Evolutionary conservation across 2,797 vertebrate genomes (phyloP), one percentile per base, ranked within the genome.

Genomic region (Avahi laniger): DNA sequence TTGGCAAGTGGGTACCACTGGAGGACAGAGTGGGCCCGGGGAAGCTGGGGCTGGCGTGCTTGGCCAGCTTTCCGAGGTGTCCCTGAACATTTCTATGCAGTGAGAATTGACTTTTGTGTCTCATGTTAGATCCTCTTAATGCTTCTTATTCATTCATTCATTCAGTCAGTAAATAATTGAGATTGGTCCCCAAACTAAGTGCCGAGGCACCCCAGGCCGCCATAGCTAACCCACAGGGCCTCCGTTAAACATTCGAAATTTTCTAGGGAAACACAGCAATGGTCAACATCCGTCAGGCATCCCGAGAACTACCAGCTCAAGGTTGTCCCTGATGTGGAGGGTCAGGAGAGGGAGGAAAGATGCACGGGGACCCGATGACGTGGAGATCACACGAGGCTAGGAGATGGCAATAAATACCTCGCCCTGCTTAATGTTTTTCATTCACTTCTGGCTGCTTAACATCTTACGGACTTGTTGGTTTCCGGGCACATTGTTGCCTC

Each of bases 361-460:
- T 5, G 35, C 41, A 1, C 2, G 43, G 57, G n/a, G 26, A 30
- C 65, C 1, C 2, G 35, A 2, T 38, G 46, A 10, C n/a, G 1
- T 13, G n/a, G 48, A 65, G 46, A 43, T 26, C 33, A 6, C 38
- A 28, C 17, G 83, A 70, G 75, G 26, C 17, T 2, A 18, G 35
- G 63, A 17, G 54, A 2, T 11, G 70, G n/a, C 70, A 48, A 7
- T 26, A 17, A 69, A 24, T 4, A 38, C 7, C 35, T 73, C 0
- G 0, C 28, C 41, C n/a, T 81, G 33, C 48, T 59, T 65, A 12
- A 8, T 59, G 20, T 17, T 61, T 61, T 22, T 26, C 18, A 5
- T 30, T 35, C 2, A 28, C 20, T n/a, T 52, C 57, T 20, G 1
- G 5, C 83, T 24, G 13, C 30, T 52, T 57, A 9, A 28, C 38